A percentile compares a stretch with the other conserved stretches of the same genome.
Conservation (phyloP, 2,888 invertebrate genomes). For the Coleophora deauratella region DNA sequence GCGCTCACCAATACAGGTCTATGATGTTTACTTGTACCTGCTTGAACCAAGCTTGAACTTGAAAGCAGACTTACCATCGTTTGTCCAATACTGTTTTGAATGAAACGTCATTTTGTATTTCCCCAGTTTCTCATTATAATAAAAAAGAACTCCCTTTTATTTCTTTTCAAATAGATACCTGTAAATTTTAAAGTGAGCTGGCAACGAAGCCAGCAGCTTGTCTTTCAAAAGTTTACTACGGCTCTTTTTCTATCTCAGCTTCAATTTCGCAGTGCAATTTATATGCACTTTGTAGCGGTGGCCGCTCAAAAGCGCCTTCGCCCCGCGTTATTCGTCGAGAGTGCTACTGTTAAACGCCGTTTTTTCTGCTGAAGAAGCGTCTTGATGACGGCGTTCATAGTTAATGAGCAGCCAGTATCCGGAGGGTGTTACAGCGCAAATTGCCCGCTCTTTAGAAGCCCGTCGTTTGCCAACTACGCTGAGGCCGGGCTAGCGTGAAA, state of each 20-base stretch:
- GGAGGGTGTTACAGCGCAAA: conserved; percentile 58
- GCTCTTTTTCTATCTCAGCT: conserved; percentile 55
- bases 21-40: too few relatives aligned
- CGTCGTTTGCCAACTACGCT: conserved; percentile 53
- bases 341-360: conserved; percentile 61
- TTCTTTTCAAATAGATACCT: conserved; percentile 34
- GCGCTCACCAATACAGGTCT: too few relatives aligned
- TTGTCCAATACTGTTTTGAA: too few relatives aligned
- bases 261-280: conserved; percentile 66
- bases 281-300: conserved; percentile 69
- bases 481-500: conserved; percentile 51
- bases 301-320: conserved; percentile 55
- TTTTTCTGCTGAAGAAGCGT: conserved; percentile 66
- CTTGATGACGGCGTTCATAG: conserved; percentile 72
- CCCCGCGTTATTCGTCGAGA: conserved; percentile 51
- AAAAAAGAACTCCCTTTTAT: too few relatives aligned
- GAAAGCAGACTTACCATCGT: too few relatives aligned
- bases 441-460: conserved; percentile 58
- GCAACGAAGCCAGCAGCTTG: conserved; percentile 30
- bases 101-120: too few relatives aligned
- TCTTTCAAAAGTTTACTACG: conserved; percentile 54
- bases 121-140: too few relatives aligned
- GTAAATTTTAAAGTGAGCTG: conserved; percentile 41
- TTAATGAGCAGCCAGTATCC: conserved; percentile 71
- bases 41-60: too few relatives aligned